Evolutionary conservation across 2,113 vertebrate genomes (phyloP).

Genomic region (Scomber scombrus): DNA sequence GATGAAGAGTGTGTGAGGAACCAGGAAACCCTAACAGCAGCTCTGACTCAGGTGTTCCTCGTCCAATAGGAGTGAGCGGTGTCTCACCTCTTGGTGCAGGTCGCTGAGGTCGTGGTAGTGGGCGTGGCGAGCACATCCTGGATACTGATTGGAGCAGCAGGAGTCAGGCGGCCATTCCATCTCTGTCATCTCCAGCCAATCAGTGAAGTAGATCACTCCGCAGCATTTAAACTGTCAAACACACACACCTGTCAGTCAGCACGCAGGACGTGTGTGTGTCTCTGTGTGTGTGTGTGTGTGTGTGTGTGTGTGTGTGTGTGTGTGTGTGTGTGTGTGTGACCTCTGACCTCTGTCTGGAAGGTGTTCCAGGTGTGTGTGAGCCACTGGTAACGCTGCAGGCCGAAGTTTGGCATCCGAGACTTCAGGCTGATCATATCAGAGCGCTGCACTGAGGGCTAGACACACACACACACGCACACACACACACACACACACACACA

Average conservation of each 20-base stretch:
- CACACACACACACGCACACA: slow-evolving; percentile 57
- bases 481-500: slow-evolving; percentile 32
- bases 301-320: slow-evolving; percentile 23
- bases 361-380: slow-evolving; percentile 98
- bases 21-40: not conserved
- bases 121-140: slow-evolving; percentile 94
- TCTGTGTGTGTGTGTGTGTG: slow-evolving; percentile 1
- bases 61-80: not conserved
- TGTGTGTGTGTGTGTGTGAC: slow-evolving; percentile 19
- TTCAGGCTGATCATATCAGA: slow-evolving; percentile 98
- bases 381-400: slow-evolving; percentile 94
- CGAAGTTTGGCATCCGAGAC: slow-evolving; percentile 94
- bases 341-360: slow-evolving; percentile 94
- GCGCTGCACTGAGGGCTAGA: slow-evolving; percentile 91
- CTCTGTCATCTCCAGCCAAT: slow-evolving; percentile 99
- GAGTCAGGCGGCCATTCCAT: slow-evolving; percentile 99
- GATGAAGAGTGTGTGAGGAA: too few relatives aligned
- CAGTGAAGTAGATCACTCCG: slow-evolving; percentile 98
- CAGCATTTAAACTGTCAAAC: slow-evolving; percentile 93
- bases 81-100: slow-evolving; percentile 95
- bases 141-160: slow-evolving; percentile 95
- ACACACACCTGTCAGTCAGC: slow-evolving; percentile 30
- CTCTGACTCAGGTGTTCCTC: not conserved
- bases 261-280: slow-evolving; percentile 17
- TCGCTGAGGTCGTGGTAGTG: slow-evolving; percentile 94